Conservation (phyloP, 2,888 invertebrate genomes). For the Cephus pulcher region DNA sequence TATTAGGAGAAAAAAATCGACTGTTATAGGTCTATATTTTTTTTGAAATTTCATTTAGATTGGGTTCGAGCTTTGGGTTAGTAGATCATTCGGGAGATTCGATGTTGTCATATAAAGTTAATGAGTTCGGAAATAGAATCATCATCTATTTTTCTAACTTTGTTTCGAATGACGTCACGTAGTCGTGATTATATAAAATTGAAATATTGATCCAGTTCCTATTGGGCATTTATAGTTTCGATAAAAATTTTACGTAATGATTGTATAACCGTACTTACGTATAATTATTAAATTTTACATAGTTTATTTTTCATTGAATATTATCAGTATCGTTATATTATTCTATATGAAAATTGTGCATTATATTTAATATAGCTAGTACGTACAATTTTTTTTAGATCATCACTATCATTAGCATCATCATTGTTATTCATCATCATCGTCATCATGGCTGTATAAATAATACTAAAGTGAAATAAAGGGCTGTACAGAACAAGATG, state of each 20-base stretch:
- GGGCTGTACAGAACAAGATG: slow-evolving; percentile 15
- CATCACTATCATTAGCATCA: neutral
- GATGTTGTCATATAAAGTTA: neutral
- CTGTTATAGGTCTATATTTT: neutral
- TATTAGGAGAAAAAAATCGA: neutral
- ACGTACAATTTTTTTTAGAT: neutral
- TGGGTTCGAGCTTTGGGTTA: neutral
- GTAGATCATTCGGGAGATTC: neutral
- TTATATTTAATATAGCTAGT: neutral
- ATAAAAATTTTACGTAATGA: neutral
- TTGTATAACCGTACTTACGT: neutral
- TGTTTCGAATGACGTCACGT: neutral
- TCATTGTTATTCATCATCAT: neutral
- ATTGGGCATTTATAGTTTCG: neutral
- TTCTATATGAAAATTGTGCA: neutral
- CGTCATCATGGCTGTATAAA: neutral
- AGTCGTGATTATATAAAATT: neutral
- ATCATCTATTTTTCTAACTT: neutral
- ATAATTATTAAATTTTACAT: neutral
- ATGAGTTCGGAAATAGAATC: neutral
- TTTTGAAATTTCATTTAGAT: neutral
- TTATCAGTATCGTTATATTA: neutral
- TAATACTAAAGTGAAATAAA: neutral
- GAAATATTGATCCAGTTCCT: neutral
- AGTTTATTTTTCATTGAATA: neutral